Evolutionary conservation across 2,113 vertebrate genomes (phyloP), one percentile per base, ranked within the genome.

Genomic region (Mormoops blainvillei): DNA sequence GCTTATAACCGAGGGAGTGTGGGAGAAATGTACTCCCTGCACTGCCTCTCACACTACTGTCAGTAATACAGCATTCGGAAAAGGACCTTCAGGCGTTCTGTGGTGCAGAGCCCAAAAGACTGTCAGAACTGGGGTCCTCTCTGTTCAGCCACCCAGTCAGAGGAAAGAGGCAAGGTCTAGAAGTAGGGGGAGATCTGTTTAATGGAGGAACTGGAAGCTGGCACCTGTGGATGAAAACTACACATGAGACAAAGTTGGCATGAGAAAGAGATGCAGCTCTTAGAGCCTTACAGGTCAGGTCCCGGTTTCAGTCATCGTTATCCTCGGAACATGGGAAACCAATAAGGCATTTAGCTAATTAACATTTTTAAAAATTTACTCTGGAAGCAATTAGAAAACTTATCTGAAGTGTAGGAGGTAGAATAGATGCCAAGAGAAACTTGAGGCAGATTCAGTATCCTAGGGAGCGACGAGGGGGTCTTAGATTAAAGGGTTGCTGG

Each of bases 311-410:
- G 50, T 54, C 56, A 71, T 54, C 56, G 67, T 86, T 71, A 33
- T 48, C 58, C 52, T 73, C 20, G 43, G 31, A 92, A 41, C 58
- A 70, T 41, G 5, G 22, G 43, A 92, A 87, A 24, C 4, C 63
- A 94, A 52, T 83, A 24, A 93, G 56, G 36, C 41, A 20, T 58
- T 87, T 41, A 80, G 26, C 1, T n/a, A 52, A 68, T n/a, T 56
- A 31, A 22, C 18, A 41, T 56, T 54, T 92, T 89, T 41, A 38
- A 58, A 85, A 36, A 50, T 95, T 82, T 15, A 36, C 43, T 89
- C 67, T 96, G 77, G 67, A 94, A 94, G 38, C 28, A 88, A n/a
- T 95, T 94, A 88, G 76, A 84, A 95, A 81, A 63, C 16, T 33
- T 31, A 24, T 31, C 12, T 61, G 52, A 89, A 82, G 22, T 70